Evolutionary conservation across 2,888 invertebrate genomes (phyloP).

Genomic region (Calliopum simillimum): DNA sequence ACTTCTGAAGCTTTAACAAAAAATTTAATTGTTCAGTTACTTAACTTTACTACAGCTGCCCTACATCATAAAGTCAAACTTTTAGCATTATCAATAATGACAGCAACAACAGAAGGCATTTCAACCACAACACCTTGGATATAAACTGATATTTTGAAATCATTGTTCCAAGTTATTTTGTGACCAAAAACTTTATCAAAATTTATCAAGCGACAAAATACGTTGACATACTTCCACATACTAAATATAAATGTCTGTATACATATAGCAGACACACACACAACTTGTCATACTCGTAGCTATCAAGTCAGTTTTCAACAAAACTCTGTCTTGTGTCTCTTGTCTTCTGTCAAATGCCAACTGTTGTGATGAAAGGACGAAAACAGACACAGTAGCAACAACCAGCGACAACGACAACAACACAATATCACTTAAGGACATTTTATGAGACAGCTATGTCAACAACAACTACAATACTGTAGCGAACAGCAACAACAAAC

Average conservation of each 20-base stretch:
- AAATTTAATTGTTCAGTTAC: no score
- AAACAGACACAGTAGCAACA: conserved; percentile 4
- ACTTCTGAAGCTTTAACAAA: no score
- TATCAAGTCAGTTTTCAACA: conserved; percentile 19
- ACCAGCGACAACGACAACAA: conserved; percentile 6
- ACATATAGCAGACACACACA: background rate
- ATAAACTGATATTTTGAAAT: background rate
- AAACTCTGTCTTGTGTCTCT: background rate
- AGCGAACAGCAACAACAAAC: conserved; percentile 11
- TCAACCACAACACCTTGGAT: no score
- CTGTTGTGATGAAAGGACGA: conserved; percentile 8
- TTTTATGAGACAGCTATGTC: conserved; percentile 12
- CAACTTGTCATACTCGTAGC: conserved; percentile 7
- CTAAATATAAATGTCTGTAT: no score
- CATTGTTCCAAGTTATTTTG: background rate
- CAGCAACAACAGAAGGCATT: no score
- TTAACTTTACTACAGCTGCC: no score
- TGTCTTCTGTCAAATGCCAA: conserved; percentile 17
- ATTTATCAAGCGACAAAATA: conserved; percentile 2
- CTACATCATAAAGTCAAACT: no score
- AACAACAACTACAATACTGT: conserved; percentile 8
- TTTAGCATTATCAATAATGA: no score
- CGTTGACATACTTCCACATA: no score
- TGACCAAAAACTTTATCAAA: conserved; percentile 3
- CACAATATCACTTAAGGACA: conserved; percentile 10